Evolutionary conservation across 2,113 vertebrate genomes (phyloP).

Genomic region (Oncorhynchus kisutch): DNA sequence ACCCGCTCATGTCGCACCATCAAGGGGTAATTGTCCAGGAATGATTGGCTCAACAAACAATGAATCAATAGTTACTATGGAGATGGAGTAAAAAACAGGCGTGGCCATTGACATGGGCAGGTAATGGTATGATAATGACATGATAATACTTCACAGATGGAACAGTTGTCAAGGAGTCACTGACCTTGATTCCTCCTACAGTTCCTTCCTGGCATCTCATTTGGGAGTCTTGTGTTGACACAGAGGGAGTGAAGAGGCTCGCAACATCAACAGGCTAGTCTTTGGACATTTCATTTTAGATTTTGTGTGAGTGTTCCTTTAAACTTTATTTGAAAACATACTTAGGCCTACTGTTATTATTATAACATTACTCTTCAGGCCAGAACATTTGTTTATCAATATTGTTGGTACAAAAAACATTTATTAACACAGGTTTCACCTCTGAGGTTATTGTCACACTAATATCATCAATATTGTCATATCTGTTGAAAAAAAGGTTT

Average conservation of each 20-base stretch:
- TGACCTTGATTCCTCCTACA: conserved; percentile 65
- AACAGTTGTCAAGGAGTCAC: conserved; percentile 68
- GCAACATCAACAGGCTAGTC: background rate
- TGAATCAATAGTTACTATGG: conserved; percentile 67
- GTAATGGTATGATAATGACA: conserved; percentile 74
- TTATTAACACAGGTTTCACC: too few species aligned
- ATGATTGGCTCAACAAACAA: conserved; percentile 60
- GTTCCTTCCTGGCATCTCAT: conserved; percentile 42
- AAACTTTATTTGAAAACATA: background rate
- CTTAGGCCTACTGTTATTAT: too few species aligned
- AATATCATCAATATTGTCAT: too few species aligned
- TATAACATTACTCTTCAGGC: too few species aligned
- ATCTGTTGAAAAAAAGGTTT: too few species aligned
- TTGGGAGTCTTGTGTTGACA: conserved; percentile 38
- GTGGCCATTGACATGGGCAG: conserved; percentile 49
- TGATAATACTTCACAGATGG: conserved; percentile 67
- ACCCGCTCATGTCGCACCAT: conserved; percentile 54
- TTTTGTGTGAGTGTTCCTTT: background rate
- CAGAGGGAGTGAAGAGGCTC: too few species aligned
- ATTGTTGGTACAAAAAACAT: too few species aligned
- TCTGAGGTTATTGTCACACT: too few species aligned
- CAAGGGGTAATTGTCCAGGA: conserved; percentile 60
- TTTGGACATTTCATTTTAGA: too few species aligned
- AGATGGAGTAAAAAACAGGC: conserved; percentile 40
- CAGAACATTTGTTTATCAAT: too few species aligned